Percentiles rank a stretch among this genome's conserved stretches.
These are phyloP conservation scores for Ardeotis arabs DNA, from an alignment of 2,113 vertebrate species.

Conservation along the genomic window DNA sequence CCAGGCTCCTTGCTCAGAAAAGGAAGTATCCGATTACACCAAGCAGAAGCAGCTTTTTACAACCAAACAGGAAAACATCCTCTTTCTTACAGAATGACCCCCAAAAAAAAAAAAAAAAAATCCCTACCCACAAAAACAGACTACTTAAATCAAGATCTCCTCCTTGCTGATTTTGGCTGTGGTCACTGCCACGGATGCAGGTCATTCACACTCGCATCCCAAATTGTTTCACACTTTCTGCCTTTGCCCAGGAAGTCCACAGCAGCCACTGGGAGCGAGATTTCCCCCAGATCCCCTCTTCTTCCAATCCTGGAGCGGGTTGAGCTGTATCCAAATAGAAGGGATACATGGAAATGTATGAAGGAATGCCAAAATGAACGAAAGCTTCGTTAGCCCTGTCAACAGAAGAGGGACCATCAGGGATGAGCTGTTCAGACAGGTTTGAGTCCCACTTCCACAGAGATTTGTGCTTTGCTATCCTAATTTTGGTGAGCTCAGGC, in stretches of 20 bases:
- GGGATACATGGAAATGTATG: not conserved
- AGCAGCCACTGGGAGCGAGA: accelerated
- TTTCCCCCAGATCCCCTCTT: not conserved
- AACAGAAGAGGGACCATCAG: not conserved
- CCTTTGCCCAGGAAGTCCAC: not conserved
- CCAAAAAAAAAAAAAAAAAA: not conserved
- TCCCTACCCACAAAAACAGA: not conserved
- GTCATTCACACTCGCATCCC: not conserved
- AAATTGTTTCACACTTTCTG: not conserved
- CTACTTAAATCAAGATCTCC: not conserved
- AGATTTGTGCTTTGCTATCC: not conserved
- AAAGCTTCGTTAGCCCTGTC: not conserved
- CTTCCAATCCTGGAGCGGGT: not conserved
- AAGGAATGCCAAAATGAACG: not conserved
- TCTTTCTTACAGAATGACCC: not conserved
- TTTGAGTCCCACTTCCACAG: not conserved
- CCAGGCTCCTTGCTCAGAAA: not conserved
- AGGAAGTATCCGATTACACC: conserved; percentile 32
- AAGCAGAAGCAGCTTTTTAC: conserved; percentile 1
- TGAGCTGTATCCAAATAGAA: not conserved
- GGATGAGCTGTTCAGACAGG: not conserved
- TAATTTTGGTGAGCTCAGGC: not conserved
- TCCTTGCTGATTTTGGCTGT: not conserved
- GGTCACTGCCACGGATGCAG: accelerated
- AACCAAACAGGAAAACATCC: conserved; percentile 21